Conservation (phyloP, 1,140 invertebrate genomes). For the Drosophila elegans region DNA sequence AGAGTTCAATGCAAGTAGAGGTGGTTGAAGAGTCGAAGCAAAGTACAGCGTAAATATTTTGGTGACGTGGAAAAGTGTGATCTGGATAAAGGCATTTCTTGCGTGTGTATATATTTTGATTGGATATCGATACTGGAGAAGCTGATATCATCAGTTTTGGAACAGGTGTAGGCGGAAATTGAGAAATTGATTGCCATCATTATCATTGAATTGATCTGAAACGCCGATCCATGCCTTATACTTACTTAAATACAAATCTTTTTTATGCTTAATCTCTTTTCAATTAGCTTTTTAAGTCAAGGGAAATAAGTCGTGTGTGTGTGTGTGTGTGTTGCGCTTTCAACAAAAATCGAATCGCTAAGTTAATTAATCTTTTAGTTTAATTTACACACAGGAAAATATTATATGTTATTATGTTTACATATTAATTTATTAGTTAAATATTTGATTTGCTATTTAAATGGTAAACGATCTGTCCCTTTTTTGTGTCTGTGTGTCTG, state of each 20-base stretch:
- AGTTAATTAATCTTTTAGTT: constrained; percentile 26
- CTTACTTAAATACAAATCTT: constrained; percentile 51
- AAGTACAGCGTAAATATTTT: constrained; percentile 39
- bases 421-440: constrained; percentile 43
- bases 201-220: constrained; percentile 58
- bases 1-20: constrained; percentile 24
- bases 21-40: constrained; percentile 36
- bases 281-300: constrained; percentile 20
- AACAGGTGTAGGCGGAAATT: constrained; percentile 21
- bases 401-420: constrained; percentile 37
- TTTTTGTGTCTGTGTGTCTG: not conserved
- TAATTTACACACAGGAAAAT: constrained; percentile 39
- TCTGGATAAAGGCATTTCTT: constrained; percentile 43
- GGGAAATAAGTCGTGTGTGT: constrained; percentile 2
- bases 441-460: constrained; percentile 69
- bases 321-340: too few species aligned
- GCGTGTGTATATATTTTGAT: constrained; percentile 41
- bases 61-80: not conserved
- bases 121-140: constrained; percentile 26
- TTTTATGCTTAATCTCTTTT: constrained; percentile 17
- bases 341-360: constrained; percentile 28
- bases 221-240: constrained; percentile 51
- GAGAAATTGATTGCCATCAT: constrained; percentile 59
- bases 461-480: constrained; percentile 34
- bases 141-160: constrained; percentile 7